Conservation (phyloP, 1,140 invertebrate species). For the Stratiolaelaps scimitus region DNA sequence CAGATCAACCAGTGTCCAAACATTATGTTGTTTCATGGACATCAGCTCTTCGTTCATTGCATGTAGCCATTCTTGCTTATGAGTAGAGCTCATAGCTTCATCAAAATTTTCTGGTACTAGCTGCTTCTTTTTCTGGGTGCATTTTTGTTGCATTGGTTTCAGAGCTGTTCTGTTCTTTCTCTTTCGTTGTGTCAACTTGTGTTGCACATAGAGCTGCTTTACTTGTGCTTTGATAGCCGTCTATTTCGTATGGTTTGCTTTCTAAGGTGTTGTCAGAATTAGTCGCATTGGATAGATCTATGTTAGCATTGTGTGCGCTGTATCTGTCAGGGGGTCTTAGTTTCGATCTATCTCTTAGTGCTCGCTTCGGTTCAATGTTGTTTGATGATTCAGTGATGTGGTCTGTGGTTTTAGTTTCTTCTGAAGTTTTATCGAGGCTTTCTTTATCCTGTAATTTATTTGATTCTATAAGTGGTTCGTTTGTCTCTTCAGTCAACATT, state of each 20-base stretch:
- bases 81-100: background rate
- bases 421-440: background rate
- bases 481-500: constrained; percentile 11
- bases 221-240: too few relatives aligned
- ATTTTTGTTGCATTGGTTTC: too few relatives aligned
- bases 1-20: background rate
- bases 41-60: background rate
- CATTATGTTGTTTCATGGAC: background rate
- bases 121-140: too few relatives aligned
- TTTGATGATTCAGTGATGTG: background rate
- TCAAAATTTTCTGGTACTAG: background rate
- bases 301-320: too few relatives aligned
- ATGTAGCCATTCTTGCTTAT: background rate
- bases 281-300: too few relatives aligned
- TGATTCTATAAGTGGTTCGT: background rate
- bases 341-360: too few relatives aligned
- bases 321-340: too few relatives aligned
- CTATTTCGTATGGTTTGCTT: too few relatives aligned
- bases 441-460: background rate
- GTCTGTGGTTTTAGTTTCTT: background rate
- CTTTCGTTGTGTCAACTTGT: too few relatives aligned
- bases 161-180: too few relatives aligned
- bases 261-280: too few relatives aligned
- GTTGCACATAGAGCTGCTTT: too few relatives aligned
- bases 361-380: background rate